These are phyloP conservation scores for Rhynchomys soricoides DNA, from an alignment of 2,113 vertebrate species.

Conservation along the genomic window DNA sequence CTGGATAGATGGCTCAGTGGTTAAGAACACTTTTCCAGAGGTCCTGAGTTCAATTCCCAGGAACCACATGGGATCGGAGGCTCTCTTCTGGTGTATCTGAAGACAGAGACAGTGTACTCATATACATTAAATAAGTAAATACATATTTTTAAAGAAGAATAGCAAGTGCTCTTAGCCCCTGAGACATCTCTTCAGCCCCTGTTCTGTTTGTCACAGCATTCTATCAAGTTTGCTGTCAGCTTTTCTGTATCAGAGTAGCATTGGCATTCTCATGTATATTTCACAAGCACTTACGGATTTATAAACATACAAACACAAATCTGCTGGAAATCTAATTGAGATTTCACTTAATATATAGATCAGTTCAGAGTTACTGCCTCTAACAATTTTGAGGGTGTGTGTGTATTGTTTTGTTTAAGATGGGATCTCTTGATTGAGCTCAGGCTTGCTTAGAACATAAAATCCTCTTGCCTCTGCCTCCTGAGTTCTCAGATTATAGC, in stretches of 20 bases:
- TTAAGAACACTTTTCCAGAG: no score
- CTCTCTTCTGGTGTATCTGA: no score
- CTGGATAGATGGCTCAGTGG: no score
- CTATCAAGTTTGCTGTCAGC: not conserved
- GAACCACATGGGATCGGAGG: no score
- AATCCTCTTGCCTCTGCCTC: not conserved
- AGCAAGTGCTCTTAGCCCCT: not conserved
- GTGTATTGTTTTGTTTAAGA: not conserved
- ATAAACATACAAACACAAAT: not conserved
- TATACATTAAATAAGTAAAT: no score
- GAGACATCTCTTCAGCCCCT: not conserved
- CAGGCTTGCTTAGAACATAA: not conserved
- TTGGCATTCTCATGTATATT: not conserved
- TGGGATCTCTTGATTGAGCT: not conserved
- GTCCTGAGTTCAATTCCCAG: no score
- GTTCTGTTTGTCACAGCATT: not conserved
- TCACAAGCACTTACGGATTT: not conserved
- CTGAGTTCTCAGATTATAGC: not conserved
- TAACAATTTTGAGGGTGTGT: not conserved
- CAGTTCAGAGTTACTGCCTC: not conserved
- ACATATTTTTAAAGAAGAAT: no score
- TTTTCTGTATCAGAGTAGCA: constrained; percentile 20
- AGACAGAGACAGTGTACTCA: no score
- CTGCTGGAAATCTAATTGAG: not conserved
- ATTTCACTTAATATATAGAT: not conserved